Base-by-base conservation (phyloP, 2,113 vertebrate genomes). In the Serilophus lunatus region DNA sequence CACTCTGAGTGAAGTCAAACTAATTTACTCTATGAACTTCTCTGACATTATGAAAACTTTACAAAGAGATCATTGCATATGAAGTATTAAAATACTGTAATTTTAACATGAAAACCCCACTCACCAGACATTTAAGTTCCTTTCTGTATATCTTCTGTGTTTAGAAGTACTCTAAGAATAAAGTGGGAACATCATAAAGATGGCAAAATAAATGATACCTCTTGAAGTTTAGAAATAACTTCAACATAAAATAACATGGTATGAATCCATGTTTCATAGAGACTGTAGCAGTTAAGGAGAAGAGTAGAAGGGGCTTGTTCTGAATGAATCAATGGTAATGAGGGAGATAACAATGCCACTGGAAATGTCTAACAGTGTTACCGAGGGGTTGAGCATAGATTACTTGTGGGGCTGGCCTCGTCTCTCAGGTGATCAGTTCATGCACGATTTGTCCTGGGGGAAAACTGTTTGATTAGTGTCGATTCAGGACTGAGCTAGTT, bases 31-130 rank as follows among this genome's bases (percentile, higher is more conserved):
- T 35, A 84, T 96, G 92, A 97, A 96, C 94, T 96, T 96, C 88
- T 75, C 77, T 97, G 96, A 94, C 94, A 97, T 96, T 96, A 96
- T 86, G 95, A 86, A 96, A 97, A 97, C 92, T 96, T 96, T 96
- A 94, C 93, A 93, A 93, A 96, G 92, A 96, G 92, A 97, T 94
- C 95, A 76, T 65, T 75, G 76, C 82, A 24, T 82, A 56, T 88
- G 72, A 96, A 94, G 33, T 88, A 90, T 90, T 96, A 90, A 96
- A 97, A 86, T 88, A 81, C 88, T 88, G 79, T 81, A 75, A 82
- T 95, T 96, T 95, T 79, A 86, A 83, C 88, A 93, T 92, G 12
- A 92, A 93, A 91, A 31, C 36, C 6, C 29, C 31, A 60, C 68
- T 95, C 94, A 86, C 56, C 25, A 92, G 86, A 88, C 33, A 71